These are phyloP conservation scores for Epinotia demarniana DNA, from an alignment of 2,888 invertebrate species.

Conservation along the genomic window DNA sequence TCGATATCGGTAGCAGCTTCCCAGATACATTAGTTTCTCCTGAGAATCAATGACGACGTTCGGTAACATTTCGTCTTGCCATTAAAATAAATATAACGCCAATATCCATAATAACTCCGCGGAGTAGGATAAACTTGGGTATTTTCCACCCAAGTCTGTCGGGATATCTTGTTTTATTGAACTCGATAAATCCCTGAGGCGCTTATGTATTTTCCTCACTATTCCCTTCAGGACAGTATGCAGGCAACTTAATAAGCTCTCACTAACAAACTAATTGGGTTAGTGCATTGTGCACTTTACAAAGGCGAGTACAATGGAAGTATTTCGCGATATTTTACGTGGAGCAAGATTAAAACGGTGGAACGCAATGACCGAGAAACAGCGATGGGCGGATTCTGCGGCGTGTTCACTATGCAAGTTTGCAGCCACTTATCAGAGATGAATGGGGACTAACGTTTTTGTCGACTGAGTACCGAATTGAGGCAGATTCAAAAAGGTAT, in stretches of 20 bases:
- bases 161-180: constrained; percentile 23
- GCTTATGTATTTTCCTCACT: constrained; percentile 24
- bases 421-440: not conserved
- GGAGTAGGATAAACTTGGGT: constrained; percentile 15
- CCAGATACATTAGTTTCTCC: constrained; percentile 30
- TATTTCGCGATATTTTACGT: constrained; percentile 49
- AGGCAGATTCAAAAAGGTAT: not conserved
- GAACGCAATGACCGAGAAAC: constrained; percentile 23
- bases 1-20: constrained; percentile 36
- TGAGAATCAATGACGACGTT: constrained; percentile 32
- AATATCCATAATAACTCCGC: constrained; percentile 24
- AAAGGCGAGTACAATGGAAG: constrained; percentile 55
- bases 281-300: constrained; percentile 58
- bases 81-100: constrained; percentile 30
- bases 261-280: constrained; percentile 56
- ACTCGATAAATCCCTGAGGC: constrained; percentile 19
- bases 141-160: constrained; percentile 3
- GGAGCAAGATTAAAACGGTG: constrained; percentile 34
- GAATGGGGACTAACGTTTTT: not conserved
- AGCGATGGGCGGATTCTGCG: constrained; percentile 12
- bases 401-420: not conserved
- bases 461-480: not conserved
- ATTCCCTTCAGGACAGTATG: constrained; percentile 40
- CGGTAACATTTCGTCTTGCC: constrained; percentile 13
- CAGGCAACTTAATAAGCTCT: constrained; percentile 58